phyloP scores from a whole-genome alignment of 2,888 invertebrate genomes.

The Beris chalybata region DNA sequence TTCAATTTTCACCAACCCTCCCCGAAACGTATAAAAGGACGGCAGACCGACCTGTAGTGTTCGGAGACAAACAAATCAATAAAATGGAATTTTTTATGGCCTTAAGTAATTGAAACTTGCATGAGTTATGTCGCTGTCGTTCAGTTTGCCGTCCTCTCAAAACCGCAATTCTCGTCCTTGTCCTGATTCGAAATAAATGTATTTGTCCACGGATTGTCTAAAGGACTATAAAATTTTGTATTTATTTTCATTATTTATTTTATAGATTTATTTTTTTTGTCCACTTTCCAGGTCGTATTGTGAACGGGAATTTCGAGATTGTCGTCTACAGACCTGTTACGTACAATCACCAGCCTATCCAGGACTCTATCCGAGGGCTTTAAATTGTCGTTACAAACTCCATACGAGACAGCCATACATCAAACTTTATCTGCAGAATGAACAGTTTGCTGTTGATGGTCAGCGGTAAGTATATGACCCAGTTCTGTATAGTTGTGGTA shows the following conservation, averaged over 20 bases:
- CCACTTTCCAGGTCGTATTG: conserved; percentile 72
- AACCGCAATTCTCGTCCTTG: too few species aligned
- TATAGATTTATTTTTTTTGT: not conserved
- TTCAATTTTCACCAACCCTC: too few species aligned
- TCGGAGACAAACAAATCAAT: not conserved
- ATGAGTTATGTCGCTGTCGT: not conserved
- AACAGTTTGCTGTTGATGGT: conserved; percentile 92
- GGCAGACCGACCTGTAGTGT: too few species aligned
- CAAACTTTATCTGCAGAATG: conserved; percentile 88
- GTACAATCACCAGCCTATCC: conserved; percentile 93
- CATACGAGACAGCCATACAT: conserved; percentile 88
- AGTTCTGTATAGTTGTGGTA: too few species aligned
- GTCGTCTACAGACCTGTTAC: conserved; percentile 87
- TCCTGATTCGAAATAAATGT: not conserved
- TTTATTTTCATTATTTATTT: too few species aligned
- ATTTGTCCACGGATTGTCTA: too few species aligned
- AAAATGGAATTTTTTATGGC: conserved; percentile 2
- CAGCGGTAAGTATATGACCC: conserved; percentile 59
- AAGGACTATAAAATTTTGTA: too few species aligned
- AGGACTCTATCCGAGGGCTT: conserved; percentile 86
- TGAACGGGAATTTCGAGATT: conserved; percentile 84
- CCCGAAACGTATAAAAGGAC: too few species aligned
- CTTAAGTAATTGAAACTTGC: conserved; percentile 1
- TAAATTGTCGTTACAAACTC: conserved; percentile 88
- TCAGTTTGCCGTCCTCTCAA: not conserved